phyloP scores from a whole-genome alignment of 2,113 vertebrate species.

The Struthidea cinerea region DNA sequence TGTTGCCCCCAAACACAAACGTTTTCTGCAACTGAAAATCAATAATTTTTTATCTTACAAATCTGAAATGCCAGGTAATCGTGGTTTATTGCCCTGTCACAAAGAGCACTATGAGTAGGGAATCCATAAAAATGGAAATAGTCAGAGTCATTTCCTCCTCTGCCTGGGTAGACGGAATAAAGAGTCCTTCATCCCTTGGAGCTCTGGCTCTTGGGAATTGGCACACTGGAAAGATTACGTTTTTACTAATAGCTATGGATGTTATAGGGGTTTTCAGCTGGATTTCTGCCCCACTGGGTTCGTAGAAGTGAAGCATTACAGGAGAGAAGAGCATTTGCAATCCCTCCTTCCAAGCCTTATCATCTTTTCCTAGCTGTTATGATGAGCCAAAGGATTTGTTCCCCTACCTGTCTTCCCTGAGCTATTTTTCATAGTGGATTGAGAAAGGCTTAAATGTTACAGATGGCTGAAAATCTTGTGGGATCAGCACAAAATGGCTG shows the following conservation, averaged over 20 bases:
- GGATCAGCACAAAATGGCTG: background rate
- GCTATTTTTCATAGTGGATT: background rate
- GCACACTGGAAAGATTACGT: background rate
- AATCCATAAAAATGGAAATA: background rate
- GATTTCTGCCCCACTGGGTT: background rate
- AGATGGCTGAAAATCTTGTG: slow-evolving; percentile 8
- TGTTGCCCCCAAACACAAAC: background rate
- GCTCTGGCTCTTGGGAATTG: background rate
- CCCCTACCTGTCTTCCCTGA: background rate
- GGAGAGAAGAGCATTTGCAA: background rate
- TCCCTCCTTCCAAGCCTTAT: background rate
- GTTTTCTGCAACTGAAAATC: background rate
- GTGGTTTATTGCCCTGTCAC: background rate
- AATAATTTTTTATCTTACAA: background rate
- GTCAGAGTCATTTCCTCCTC: background rate
- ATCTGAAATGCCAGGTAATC: background rate
- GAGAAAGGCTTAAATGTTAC: background rate
- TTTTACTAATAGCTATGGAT: background rate
- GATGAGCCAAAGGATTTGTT: background rate
- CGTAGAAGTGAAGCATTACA: background rate
- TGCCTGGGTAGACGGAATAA: background rate
- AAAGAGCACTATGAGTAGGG: background rate
- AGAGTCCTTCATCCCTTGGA: background rate
- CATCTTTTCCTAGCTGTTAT: background rate
- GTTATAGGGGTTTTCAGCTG: background rate